Evolutionary conservation across 92 coral and sea anemone species (phyloP), one percentile per base, ranked within the genome.

Genomic region (Bergia puertoricense): DNA sequence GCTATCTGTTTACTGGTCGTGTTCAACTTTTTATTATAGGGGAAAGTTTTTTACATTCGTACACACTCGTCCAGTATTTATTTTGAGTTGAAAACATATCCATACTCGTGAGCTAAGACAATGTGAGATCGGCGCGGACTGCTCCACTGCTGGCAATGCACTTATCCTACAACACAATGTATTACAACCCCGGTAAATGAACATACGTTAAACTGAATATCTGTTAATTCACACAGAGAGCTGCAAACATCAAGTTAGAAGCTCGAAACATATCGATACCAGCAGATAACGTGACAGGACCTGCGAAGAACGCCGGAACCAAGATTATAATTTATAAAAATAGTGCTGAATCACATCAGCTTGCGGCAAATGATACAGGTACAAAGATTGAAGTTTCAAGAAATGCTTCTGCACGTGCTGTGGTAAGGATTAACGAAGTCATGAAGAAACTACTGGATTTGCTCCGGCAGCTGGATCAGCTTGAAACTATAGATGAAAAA

Each of bases 391-490:
- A 45, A 72, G 67, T 82, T 54, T 94, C 96, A 22, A 85, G 90
- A 44, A 85, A 66, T 4, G 91, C 93, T 45, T 89, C 94, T 13
- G 85, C 86, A 36, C 79, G 72, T 66, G 96, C 96, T 23, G 91
- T 94, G 11, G 91, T 51, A 0, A 94, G 90, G 86, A 92, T 94
- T 67, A 73, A 90, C 72, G 93, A 94, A 40, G 96, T 94, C 11
- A 81, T 86, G 10, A 67, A 88, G 9, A 92, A 90, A 85, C 90
- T 94, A 38, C 67, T 43, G 22, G 94, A 88, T 30, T 73, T 94
- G 18, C 82, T 92, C 85, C 75, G 81, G 45, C 94, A 90, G 86
- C 82, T 94, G 18, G 93, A 94, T 57, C 78, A 76, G 40, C 77
- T 94, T 23, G 96, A 88, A 44, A 76, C 88, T 0, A 91, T 92